Evolutionary conservation across 2,797 vertebrate species (phyloP).

Genomic region (Erethizon dorsatum): DNA sequence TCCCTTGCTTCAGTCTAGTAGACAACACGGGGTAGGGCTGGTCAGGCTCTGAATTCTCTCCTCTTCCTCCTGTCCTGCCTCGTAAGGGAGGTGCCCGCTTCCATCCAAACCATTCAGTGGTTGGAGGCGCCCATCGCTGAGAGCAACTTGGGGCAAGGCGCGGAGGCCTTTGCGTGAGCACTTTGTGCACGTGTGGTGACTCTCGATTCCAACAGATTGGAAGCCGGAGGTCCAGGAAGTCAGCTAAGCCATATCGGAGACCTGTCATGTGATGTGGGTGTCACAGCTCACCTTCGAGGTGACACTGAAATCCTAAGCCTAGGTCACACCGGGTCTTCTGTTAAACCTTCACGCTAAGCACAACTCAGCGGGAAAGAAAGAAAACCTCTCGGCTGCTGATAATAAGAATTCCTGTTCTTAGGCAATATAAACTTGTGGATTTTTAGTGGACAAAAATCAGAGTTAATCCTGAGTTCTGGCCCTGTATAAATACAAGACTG

Average conservation of each 20-base stretch:
- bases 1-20: too few species aligned
- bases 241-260: neutral
- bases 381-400: neutral
- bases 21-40: too few species aligned
- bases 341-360: neutral
- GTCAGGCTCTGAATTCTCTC: too few species aligned
- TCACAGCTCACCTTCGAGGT: accelerated
- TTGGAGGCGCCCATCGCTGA: neutral
- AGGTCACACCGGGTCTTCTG: neutral
- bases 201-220: neutral
- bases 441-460: neutral
- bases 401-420: neutral
- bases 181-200: neutral
- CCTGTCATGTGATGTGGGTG: accelerated
- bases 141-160: too few species aligned
- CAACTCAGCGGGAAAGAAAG: neutral
- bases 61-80: neutral
- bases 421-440: too few species aligned
- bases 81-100: neutral
- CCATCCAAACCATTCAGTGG: too few species aligned
- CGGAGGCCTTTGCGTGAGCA: neutral
- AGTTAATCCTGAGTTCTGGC: neutral
- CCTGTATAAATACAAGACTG: neutral
- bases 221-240: neutral
- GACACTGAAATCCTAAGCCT: neutral